phyloP scores from a whole-genome alignment of 2,113 vertebrate genomes.

The Oplegnathus fasciatus region DNA sequence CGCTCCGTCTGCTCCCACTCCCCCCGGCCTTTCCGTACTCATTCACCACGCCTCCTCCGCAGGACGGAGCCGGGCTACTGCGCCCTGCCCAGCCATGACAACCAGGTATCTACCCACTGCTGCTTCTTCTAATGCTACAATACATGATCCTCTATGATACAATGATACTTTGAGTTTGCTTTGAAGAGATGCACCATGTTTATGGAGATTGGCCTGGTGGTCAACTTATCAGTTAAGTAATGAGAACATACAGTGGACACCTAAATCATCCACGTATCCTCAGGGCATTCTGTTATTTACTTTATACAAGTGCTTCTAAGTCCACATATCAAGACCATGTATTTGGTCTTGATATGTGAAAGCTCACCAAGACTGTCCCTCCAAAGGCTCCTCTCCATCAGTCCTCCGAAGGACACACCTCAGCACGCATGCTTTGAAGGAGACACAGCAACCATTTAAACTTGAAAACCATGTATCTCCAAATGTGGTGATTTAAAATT shows the following conservation, averaged over 20 bases:
- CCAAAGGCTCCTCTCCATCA: not conserved
- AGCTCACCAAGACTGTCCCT: not conserved
- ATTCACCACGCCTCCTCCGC: constrained; percentile 79
- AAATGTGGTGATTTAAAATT: no score
- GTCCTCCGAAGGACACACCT: no score
- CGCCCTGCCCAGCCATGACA: constrained; percentile 82
- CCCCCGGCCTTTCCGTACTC: constrained; percentile 79
- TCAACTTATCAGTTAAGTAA: not conserved
- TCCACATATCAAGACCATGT: not conserved
- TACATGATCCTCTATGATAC: not conserved
- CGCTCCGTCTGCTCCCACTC: constrained; percentile 83
- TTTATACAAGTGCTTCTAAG: not conserved
- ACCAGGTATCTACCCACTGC: constrained; percentile 72
- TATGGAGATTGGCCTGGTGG: not conserved
- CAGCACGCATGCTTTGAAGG: no score
- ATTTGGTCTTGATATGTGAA: no score
- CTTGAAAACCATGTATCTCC: no score
- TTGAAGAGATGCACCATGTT: not conserved
- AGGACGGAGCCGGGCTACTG: constrained; percentile 82
- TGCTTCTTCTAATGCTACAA: not conserved
- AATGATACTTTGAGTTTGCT: not conserved
- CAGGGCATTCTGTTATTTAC: not conserved
- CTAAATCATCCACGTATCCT: not conserved
- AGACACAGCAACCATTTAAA: no score
- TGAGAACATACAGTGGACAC: not conserved